phyloP scores from a whole-genome alignment of 2,888 invertebrate genomes.

The Muscina levida region DNA sequence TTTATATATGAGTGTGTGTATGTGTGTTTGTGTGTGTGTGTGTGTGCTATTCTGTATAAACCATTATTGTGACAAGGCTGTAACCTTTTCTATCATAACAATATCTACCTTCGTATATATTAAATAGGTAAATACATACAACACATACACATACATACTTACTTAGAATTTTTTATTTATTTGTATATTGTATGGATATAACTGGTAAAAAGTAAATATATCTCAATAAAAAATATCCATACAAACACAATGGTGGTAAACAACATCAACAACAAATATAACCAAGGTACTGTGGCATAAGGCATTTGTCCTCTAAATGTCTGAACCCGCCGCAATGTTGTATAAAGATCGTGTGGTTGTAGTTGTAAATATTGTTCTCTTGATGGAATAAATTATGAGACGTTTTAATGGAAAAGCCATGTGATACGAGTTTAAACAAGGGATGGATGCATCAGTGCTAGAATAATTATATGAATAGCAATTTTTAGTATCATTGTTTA shows the following conservation, averaged over 20 bases:
- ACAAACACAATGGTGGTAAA: background rate
- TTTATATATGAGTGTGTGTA: background rate
- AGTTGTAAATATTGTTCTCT: too few species aligned
- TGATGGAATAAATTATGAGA: too few species aligned
- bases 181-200: background rate
- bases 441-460: too few species aligned
- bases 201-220: conserved; percentile 28
- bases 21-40: background rate
- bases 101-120: conserved; percentile 18
- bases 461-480: too few species aligned
- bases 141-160: background rate
- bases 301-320: too few species aligned
- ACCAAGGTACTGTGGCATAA: background rate
- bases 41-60: conserved; percentile 30
- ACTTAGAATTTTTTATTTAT: conserved; percentile 3
- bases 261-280: conserved; percentile 11
- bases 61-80: conserved; percentile 56
- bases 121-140: conserved; percentile 21
- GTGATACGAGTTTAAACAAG: too few species aligned
- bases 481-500: too few species aligned
- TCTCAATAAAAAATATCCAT: conserved; percentile 21
- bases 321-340: too few species aligned
- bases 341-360: too few species aligned
- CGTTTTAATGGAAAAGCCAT: too few species aligned
- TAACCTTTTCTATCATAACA: conserved; percentile 54